Conservation (phyloP, 2,113 vertebrate species). For the Semicossyphus pulcher region DNA sequence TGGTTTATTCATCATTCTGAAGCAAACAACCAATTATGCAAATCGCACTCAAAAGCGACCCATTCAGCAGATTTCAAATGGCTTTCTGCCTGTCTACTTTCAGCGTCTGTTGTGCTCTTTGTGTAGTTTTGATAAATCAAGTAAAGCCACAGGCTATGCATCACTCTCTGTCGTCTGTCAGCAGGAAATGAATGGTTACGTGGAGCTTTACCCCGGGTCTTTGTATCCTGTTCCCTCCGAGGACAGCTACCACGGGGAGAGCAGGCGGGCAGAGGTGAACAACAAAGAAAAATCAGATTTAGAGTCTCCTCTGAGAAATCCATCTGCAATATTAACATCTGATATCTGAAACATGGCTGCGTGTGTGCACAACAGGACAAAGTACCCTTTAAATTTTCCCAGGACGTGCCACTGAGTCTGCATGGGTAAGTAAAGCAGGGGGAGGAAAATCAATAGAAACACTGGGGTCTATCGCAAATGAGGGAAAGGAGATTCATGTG, state of each 20-base stretch:
- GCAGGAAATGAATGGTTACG: slow-evolving; percentile 69
- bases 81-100: slow-evolving; percentile 62
- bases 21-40: slow-evolving; percentile 82
- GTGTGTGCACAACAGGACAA: slow-evolving; percentile 41
- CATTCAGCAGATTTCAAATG: slow-evolving; percentile 78
- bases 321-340: slow-evolving; percentile 60
- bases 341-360: slow-evolving; percentile 49
- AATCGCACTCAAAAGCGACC: slow-evolving; percentile 68
- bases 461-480: slow-evolving; percentile 47
- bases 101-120: slow-evolving; percentile 62
- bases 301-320: slow-evolving; percentile 54
- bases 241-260: slow-evolving; percentile 7
- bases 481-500: slow-evolving; percentile 50
- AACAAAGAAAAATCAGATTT: slow-evolving; percentile 61
- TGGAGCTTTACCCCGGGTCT: slow-evolving; percentile 35
- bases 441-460: slow-evolving; percentile 53
- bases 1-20: slow-evolving; percentile 81
- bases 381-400: slow-evolving; percentile 48
- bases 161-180: slow-evolving; percentile 72
- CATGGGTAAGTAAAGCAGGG: slow-evolving; percentile 33
- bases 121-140: slow-evolving; percentile 80
- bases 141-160: slow-evolving; percentile 67
- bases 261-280: slow-evolving; percentile 31
- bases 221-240: slow-evolving; percentile 50
- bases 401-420: slow-evolving; percentile 33